These are phyloP conservation scores for Semibalanus balanoides DNA, from an alignment of 1,140 invertebrate genomes.

Conservation along the genomic window DNA sequence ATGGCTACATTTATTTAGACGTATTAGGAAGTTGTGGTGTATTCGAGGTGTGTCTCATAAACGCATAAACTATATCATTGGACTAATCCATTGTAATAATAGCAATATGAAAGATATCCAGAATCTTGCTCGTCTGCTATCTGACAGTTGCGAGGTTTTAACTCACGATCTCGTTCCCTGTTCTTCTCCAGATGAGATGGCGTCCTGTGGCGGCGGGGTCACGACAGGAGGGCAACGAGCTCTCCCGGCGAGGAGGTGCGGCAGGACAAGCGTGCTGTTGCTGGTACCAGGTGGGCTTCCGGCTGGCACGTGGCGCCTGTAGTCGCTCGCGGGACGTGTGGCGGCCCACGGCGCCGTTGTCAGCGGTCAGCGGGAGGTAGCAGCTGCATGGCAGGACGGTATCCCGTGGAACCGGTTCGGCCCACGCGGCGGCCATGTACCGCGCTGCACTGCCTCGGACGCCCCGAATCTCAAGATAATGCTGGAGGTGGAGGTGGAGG, in stretches of 20 bases:
- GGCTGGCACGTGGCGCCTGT: conserved; percentile 93
- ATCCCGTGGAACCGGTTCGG: conserved; percentile 64
- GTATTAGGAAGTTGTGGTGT: too few species aligned
- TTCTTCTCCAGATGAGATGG: conserved; percentile 53
- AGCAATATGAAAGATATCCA: too few species aligned
- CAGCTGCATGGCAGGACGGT: conserved; percentile 61
- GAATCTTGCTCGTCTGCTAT: too few species aligned
- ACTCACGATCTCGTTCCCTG: too few species aligned
- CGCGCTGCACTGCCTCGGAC: too few species aligned
- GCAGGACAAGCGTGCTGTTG: conserved; percentile 91
- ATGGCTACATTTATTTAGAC: too few species aligned
- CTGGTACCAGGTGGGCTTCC: conserved; percentile 76
- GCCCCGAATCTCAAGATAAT: too few species aligned
- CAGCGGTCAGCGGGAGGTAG: conserved; percentile 59
- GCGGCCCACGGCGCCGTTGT: conserved; percentile 59
- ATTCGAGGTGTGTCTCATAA: too few species aligned
- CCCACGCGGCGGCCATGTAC: conserved; percentile 73
- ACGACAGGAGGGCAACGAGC: conserved; percentile 90
- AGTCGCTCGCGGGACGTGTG: conserved; percentile 54
- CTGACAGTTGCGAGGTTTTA: too few species aligned
- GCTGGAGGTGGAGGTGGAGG: too few species aligned
- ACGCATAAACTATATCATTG: too few species aligned
- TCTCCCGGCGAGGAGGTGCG: conserved; percentile 94
- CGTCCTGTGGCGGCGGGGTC: conserved; percentile 65
- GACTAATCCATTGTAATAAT: too few species aligned